phyloP scores from a whole-genome alignment of 2,113 vertebrate genomes.

The Trinectes maculatus region DNA sequence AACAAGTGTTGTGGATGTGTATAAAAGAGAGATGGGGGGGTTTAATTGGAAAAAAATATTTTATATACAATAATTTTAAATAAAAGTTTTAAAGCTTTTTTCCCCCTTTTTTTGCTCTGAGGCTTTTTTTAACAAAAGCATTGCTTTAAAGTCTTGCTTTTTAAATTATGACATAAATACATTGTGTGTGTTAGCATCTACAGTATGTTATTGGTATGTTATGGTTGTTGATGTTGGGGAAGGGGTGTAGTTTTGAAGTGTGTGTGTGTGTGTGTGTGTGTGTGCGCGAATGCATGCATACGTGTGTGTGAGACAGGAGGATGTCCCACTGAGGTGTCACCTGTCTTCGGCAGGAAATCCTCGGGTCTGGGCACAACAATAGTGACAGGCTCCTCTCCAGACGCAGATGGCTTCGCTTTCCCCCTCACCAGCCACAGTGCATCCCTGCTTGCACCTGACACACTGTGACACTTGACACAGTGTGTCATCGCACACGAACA shows the following conservation, averaged over 20 bases:
- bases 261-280: slow-evolving; percentile 27
- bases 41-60: too few species aligned
- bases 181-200: too few species aligned
- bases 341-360: slow-evolving; percentile 89
- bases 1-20: slow-evolving; percentile 20
- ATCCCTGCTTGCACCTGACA: slow-evolving; percentile 74
- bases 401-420: slow-evolving; percentile 86
- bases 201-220: too few species aligned
- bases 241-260: slow-evolving; percentile 3
- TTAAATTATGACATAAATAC: too few species aligned
- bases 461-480: slow-evolving; percentile 61
- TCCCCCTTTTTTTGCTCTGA: too few species aligned
- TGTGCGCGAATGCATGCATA: too few species aligned
- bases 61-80: too few species aligned
- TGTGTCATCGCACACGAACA: slow-evolving; percentile 40
- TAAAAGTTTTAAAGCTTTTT: too few species aligned
- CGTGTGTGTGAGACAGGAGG: too few species aligned
- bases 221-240: too few species aligned
- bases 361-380: slow-evolving; percentile 86
- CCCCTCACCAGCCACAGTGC: slow-evolving; percentile 84
- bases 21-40: neutral
- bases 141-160: too few species aligned
- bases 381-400: slow-evolving; percentile 93
- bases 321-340: slow-evolving; percentile 90
- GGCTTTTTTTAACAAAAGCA: too few species aligned